Percentiles rank a stretch among this genome's conserved stretches.
Conservation (phyloP, 2,888 invertebrate species). For the Lagria hirta region DNA sequence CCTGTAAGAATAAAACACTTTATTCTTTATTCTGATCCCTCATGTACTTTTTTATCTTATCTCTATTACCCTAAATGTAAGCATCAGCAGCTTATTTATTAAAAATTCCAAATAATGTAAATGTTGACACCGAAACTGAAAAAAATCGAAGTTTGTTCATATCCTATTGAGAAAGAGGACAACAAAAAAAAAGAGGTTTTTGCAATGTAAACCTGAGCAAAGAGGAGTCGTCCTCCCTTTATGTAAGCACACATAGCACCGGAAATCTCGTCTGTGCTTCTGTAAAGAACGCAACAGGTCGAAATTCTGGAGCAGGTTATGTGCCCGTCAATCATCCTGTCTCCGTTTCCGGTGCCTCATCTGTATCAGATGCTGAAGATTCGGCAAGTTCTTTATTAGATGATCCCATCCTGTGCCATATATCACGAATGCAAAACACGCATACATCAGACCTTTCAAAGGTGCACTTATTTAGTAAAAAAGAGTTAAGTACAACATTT, state of each 20-base stretch:
- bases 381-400: slow-evolving; percentile 22
- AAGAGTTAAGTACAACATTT: too few species aligned
- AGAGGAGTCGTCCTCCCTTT: slow-evolving; percentile 17
- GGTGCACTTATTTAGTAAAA: too few species aligned
- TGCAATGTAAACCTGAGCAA: slow-evolving; percentile 12
- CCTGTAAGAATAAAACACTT: too few species aligned
- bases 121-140: too few species aligned
- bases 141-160: too few species aligned
- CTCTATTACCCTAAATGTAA: too few species aligned
- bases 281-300: slow-evolving; percentile 37
- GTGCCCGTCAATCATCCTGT: slow-evolving; percentile 36
- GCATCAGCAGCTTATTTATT: too few species aligned
- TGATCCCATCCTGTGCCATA: slow-evolving; percentile 7
- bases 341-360: slow-evolving; percentile 38
- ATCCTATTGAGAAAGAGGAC: background rate
- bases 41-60: too few species aligned
- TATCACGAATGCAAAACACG: too few species aligned
- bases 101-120: too few species aligned
- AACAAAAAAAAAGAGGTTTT: slow-evolving; percentile 13
- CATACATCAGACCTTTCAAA: too few species aligned
- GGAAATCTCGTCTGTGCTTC: slow-evolving; percentile 32
- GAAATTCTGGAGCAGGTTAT: slow-evolving; percentile 37
- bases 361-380: slow-evolving; percentile 28
- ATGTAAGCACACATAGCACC: slow-evolving; percentile 32
- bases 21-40: too few species aligned